A percentile compares a stretch with the other conserved stretches of the same genome.
Conservation (phyloP, 2,888 invertebrate species). For the Tribolium freemani region DNA sequence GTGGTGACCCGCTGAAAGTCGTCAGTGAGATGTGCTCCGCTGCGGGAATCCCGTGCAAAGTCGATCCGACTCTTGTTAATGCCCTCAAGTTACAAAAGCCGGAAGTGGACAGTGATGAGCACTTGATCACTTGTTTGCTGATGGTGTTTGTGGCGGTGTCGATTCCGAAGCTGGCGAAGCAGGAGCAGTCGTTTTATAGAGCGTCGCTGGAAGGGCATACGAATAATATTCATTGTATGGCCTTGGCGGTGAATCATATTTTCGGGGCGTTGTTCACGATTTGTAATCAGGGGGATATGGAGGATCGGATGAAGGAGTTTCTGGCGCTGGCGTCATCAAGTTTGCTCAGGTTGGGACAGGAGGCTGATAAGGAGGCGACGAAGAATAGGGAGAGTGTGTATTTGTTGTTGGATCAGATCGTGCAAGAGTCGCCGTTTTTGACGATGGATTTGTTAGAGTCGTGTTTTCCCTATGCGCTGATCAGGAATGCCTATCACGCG, state of each 20-base stretch:
- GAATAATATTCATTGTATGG: conserved; percentile 99
- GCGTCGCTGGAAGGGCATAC: conserved; percentile 93
- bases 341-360: conserved; percentile 92
- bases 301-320: conserved; percentile 98
- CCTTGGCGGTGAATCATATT: conserved; percentile 94
- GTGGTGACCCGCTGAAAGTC: conserved; percentile 89
- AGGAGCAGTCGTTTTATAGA: conserved; percentile 90
- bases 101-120: conserved; percentile 89
- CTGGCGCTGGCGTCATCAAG: conserved; percentile 94
- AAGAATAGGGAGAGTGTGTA: conserved; percentile 97
- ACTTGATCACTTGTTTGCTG: conserved; percentile 91
- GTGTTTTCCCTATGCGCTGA: conserved; percentile 98
- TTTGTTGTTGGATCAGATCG: conserved; percentile 95
- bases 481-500: conserved; percentile 97
- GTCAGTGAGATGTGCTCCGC: conserved; percentile 98
- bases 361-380: conserved; percentile 94
- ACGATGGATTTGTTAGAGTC: conserved; percentile 99
- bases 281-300: conserved; percentile 95
- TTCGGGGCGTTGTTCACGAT: conserved; percentile 97
- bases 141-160: conserved; percentile 99
- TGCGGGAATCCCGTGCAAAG: conserved; percentile 92
- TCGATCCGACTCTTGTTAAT: conserved; percentile 94
- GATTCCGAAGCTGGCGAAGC: conserved; percentile 92
- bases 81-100: conserved; percentile 91
- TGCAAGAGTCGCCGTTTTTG: conserved; percentile 97